These are phyloP conservation scores for Drosophila albomicans DNA, from an alignment of 1,140 invertebrate genomes.

Conservation along the genomic window DNA sequence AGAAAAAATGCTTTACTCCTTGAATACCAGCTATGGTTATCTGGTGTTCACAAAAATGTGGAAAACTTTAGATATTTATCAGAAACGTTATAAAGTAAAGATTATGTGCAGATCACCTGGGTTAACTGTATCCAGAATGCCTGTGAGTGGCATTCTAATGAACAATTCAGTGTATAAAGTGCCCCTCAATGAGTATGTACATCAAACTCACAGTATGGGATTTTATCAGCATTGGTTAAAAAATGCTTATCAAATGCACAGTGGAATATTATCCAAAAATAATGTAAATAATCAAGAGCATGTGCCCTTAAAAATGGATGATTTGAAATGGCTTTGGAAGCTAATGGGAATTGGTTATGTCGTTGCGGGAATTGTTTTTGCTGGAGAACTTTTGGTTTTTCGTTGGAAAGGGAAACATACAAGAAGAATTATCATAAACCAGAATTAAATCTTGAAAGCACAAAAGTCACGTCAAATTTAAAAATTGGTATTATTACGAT, in stretches of 20 bases:
- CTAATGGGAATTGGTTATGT: constrained; percentile 22
- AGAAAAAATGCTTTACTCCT: not conserved
- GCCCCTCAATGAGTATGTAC: constrained; percentile 1
- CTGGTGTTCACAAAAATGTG: not conserved
- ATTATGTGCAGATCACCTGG: not conserved
- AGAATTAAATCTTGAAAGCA: too few relatives aligned
- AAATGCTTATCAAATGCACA: not conserved
- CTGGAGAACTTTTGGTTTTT: too few relatives aligned
- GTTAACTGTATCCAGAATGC: not conserved
- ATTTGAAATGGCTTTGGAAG: constrained; percentile 25
- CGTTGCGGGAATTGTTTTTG: not conserved
- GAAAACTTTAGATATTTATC: not conserved
- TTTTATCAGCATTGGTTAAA: not conserved
- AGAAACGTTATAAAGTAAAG: not conserved
- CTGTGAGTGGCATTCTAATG: not conserved
- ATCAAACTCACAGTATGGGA: not conserved
- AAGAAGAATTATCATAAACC: too few relatives aligned
- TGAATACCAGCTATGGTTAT: constrained; percentile 21
- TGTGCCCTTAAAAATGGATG: not conserved
- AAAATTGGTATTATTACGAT: too few relatives aligned
- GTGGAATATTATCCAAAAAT: not conserved
- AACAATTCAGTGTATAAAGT: constrained; percentile 24
- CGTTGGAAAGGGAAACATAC: too few relatives aligned
- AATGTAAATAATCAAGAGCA: not conserved
- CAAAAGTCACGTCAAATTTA: too few relatives aligned